Evolutionary conservation across 2,113 vertebrate genomes (phyloP).

Genomic region (Callocephalon fimbriatum): DNA sequence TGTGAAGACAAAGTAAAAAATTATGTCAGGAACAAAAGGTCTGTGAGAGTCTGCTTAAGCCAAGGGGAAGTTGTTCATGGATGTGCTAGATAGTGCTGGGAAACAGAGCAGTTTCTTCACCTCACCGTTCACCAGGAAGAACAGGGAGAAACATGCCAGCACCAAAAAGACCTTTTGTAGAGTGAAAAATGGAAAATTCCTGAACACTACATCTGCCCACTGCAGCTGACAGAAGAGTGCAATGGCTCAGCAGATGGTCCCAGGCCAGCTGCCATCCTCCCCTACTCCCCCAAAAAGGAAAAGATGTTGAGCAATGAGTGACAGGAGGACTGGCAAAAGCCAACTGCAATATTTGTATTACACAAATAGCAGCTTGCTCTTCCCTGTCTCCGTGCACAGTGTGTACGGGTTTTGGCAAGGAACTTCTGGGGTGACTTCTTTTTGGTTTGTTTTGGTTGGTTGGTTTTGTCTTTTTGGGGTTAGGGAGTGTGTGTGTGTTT

Average conservation of each 20-base stretch:
- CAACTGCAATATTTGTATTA: neutral
- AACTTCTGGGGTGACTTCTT: neutral
- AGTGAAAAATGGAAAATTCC: neutral
- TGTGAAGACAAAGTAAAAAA: neutral
- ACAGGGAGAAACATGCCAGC: neutral
- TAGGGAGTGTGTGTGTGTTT: neutral
- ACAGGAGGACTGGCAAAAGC: neutral
- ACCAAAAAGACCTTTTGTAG: neutral
- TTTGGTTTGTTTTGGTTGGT: neutral
- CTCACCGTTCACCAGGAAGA: neutral
- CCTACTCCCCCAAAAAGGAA: neutral
- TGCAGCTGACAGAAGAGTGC: neutral
- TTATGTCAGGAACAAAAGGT: constrained; percentile 43
- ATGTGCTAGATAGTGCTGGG: neutral
- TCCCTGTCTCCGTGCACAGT: neutral
- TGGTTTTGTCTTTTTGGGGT: neutral
- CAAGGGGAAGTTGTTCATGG: constrained; percentile 28
- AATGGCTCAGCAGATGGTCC: neutral
- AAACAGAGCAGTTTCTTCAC: neutral
- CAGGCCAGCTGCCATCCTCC: neutral
- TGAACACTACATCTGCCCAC: neutral
- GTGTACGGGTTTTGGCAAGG: neutral
- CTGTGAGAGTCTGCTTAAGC: neutral
- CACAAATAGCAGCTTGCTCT: neutral
- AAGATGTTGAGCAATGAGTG: neutral